Evolutionary conservation across 2,113 vertebrate genomes (phyloP), one percentile per base, ranked within the genome.

Genomic region (Grallaria varia): DNA sequence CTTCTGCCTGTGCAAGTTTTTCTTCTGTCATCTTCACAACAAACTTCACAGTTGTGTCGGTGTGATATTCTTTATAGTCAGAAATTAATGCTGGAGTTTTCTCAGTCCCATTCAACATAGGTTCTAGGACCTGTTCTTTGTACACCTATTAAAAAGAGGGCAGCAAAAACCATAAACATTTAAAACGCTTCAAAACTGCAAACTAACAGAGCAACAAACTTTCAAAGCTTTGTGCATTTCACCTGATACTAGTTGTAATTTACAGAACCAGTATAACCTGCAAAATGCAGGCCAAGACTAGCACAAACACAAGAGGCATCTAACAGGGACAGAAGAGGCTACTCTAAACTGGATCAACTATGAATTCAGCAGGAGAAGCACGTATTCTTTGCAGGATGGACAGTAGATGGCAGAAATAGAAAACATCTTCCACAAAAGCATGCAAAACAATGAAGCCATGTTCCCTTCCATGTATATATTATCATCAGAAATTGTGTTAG

Each of bases 21-120:
- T 99, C 99, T 98, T 99, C 99, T 12, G 98, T 98, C 99, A 99
- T 99, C 95, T 99, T 99, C 55, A 99, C 99, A 95, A 99, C 98
- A 96, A 99, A 99, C 98, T 99, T 99, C 87, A 99, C 99, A 49
- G 99, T 99, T 8, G 98, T 97, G 87, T 99, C 99, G 21, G 99
- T 99, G 96, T 99, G 99, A 95, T 99, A 99, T 84, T 99, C 99
- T 94, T 99, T 99, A 63, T 99, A 99, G 89, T 99, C 99, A 25
- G 76, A 99, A 98, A 99, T 99, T 81, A 99, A 98, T 60, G 99
- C 99, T 68, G 99, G 99, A 35, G 99, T 99, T 97, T 99, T 99
- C 85, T 99, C 99, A 20, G 98, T 99, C 58, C 99, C 99, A 87
- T 99, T 99, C 67, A 99, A 83, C 99, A 99, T 99, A 56, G 99